Percentiles rank a stretch among this genome's conserved stretches.
These are phyloP conservation scores for Trididemnum nubilum DNA, from an alignment of 23 tunicate species.

Conservation along the genomic window DNA sequence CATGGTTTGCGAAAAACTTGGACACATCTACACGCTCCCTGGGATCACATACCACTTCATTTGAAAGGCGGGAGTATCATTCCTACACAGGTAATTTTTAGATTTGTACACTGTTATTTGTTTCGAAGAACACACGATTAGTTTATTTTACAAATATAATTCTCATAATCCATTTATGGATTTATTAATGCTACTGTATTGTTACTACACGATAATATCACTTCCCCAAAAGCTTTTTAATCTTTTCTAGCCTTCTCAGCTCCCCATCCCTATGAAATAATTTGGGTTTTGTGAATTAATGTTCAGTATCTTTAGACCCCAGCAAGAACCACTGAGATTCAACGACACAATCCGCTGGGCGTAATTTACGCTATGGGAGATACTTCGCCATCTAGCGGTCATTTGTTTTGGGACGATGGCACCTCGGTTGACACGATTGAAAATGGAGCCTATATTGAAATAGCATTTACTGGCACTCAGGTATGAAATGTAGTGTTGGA, in stretches of 20 bases:
- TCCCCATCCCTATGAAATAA: no score
- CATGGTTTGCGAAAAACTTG: conserved; percentile 34
- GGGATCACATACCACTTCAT: conserved; percentile 81
- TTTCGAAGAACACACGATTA: neutral
- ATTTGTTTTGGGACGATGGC: conserved; percentile 92
- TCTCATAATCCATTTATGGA: neutral
- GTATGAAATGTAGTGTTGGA: conserved; percentile 3
- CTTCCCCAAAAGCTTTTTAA: no score
- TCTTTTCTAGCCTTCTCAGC: no score
- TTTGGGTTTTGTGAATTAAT: no score
- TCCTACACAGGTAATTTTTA: conserved; percentile 64
- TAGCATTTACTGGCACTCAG: conserved; percentile 50
- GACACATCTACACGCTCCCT: conserved; percentile 60
- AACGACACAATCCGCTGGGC: conserved; percentile 61
- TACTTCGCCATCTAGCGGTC: conserved; percentile 36
- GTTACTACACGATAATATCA: no score
- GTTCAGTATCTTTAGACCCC: conserved; percentile 49
- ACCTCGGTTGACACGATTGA: conserved; percentile 64
- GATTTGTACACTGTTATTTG: no score
- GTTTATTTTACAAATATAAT: neutral
- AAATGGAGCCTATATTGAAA: conserved; percentile 34
- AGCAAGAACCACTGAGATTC: conserved; percentile 50
- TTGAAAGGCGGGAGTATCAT: conserved; percentile 74
- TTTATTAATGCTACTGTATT: neutral
- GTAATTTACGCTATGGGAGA: conserved; percentile 74